phyloP scores from a whole-genome alignment of 2,797 vertebrate species.

The Anas capensis region DNA sequence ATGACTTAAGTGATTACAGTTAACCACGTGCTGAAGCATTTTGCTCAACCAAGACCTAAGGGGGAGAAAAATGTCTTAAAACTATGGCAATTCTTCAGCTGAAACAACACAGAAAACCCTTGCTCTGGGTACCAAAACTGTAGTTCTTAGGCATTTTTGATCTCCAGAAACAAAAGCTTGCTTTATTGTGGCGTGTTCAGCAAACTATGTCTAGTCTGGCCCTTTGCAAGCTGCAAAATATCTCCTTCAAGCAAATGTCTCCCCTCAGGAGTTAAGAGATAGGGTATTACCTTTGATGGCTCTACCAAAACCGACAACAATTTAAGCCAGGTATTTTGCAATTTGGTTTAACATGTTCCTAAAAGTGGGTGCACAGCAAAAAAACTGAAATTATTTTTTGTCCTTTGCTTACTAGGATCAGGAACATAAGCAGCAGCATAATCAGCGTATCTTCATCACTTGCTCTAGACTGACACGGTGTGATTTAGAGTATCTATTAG shows the following conservation, averaged over 20 bases:
- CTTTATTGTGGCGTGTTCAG: neutral
- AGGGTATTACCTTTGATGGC: neutral
- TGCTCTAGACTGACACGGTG: neutral
- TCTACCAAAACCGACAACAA: neutral
- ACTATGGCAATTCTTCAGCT: neutral
- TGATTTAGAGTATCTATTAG: neutral
- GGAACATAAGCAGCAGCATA: neutral
- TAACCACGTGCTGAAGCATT: conserved; percentile 21
- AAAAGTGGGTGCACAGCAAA: neutral
- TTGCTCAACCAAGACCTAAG: conserved; percentile 21
- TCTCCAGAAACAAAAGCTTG: neutral
- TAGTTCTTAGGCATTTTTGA: neutral
- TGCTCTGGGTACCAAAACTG: neutral
- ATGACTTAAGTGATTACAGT: conserved; percentile 45
- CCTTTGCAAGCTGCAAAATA: neutral
- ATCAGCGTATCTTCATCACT: neutral
- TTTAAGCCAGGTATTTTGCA: neutral
- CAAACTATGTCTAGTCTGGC: neutral
- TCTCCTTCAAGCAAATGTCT: neutral
- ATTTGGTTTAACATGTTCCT: neutral
- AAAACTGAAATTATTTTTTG: neutral
- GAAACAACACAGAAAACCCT: neutral
- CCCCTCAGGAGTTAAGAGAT: neutral
- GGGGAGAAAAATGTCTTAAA: neutral
- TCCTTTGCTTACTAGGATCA: neutral